Percentiles rank a stretch among this genome's conserved stretches.
Evolutionary conservation across 2,888 invertebrate genomes (phyloP).

Genomic region (Dichetophora obliterata): DNA sequence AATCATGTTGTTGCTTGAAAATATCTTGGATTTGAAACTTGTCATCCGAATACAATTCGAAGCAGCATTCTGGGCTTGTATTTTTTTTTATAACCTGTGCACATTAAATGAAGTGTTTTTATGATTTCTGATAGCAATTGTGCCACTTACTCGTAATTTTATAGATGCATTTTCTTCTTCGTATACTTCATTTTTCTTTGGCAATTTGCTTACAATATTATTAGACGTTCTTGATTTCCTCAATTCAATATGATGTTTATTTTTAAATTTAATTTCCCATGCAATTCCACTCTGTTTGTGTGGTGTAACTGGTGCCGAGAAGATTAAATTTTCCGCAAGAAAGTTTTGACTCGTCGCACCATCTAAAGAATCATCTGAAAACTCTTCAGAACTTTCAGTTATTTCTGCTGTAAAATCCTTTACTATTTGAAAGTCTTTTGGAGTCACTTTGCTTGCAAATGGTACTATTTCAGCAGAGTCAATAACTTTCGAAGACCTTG

Average conservation of each 20-base stretch:
- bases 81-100: not conserved
- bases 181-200: not conserved
- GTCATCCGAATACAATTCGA: not conserved
- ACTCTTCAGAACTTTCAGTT: constrained; percentile 71
- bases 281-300: constrained; percentile 86
- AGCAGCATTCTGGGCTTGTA: not conserved
- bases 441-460: not conserved
- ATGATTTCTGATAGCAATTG: not conserved
- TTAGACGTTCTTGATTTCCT: not conserved
- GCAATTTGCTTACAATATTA: constrained; percentile 1
- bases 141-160: not conserved
- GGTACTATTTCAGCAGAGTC: constrained; percentile 28
- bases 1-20: constrained; percentile 28
- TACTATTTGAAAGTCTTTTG: not conserved
- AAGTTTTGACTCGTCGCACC: constrained; percentile 69
- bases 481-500: not conserved
- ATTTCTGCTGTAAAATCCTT: not conserved
- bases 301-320: constrained; percentile 71
- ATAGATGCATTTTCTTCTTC: not conserved
- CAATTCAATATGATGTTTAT: constrained; percentile 52
- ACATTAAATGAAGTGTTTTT: not conserved
- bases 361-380: constrained; percentile 88
- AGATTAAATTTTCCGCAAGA: constrained; percentile 74
- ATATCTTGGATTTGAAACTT: constrained; percentile 11
- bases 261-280: constrained; percentile 87